These are phyloP conservation scores for Butastur rufipennis DNA, from an alignment of 2,113 vertebrate species.

Conservation along the genomic window DNA sequence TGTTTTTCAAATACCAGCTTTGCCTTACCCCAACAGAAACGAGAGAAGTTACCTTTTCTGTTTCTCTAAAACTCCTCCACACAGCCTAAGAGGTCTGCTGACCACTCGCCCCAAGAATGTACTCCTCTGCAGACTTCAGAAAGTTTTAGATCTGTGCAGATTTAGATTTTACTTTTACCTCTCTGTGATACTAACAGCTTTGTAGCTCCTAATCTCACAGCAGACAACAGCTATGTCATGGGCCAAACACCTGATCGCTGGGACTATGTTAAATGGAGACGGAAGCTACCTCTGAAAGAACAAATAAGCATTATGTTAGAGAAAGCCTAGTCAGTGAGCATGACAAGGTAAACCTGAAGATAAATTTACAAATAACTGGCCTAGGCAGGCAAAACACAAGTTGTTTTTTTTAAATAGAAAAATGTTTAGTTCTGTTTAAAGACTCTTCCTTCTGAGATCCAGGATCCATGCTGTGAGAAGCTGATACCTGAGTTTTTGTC, in stretches of 20 bases:
- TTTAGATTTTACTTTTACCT: not conserved
- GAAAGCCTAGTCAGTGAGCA: not conserved
- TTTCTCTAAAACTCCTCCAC: not conserved
- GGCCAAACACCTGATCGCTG: not conserved
- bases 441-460: not conserved
- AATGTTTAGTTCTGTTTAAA: not conserved
- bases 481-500: accelerated
- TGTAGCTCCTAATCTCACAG: not conserved
- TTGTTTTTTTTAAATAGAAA: not conserved
- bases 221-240: not conserved
- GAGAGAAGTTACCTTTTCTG: not conserved
- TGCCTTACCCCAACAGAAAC: not conserved
- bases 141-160: not conserved
- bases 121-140: not conserved
- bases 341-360: not conserved
- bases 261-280: not conserved
- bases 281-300: not conserved
- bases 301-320: not conserved
- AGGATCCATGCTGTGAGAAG: not conserved
- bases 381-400: not conserved
- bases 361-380: not conserved
- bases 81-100: not conserved
- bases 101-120: not conserved
- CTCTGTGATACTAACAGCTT: not conserved
- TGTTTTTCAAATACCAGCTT: not conserved